Percentiles rank a stretch among this genome's conserved stretches.
Conservation (phyloP, 2,888 invertebrate genomes). For the Drosophila melanosoma region DNA sequence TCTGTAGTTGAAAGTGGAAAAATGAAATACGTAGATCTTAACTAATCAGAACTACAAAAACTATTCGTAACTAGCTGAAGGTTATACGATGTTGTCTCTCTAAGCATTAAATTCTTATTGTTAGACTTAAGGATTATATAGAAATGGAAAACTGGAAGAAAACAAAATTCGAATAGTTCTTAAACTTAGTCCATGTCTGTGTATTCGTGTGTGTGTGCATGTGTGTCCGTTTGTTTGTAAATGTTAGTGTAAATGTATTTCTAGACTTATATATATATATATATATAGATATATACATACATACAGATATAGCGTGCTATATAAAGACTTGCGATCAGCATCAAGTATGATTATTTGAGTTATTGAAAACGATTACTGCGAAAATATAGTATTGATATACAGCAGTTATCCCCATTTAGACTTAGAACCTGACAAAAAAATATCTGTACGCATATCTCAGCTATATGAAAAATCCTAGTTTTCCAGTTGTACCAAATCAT, state of each 20-base stretch:
- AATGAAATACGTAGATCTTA: constrained; percentile 27
- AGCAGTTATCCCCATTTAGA: background rate
- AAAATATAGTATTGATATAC: background rate
- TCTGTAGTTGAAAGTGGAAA: constrained; percentile 12
- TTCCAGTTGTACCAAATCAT: background rate
- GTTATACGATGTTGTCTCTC: constrained; percentile 37
- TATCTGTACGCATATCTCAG: constrained; percentile 1
- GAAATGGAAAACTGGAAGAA: background rate
- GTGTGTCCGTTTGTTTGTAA: constrained; percentile 66
- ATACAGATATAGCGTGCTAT: constrained; percentile 18
- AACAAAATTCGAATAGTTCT: constrained; percentile 25
- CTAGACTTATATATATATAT: constrained; percentile 36
- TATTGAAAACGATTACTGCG: background rate
- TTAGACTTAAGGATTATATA: constrained; percentile 40
- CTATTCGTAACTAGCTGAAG: constrained; percentile 45
- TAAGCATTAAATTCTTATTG: constrained; percentile 52
- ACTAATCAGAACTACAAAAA: constrained; percentile 23
- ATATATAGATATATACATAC: constrained; percentile 8
- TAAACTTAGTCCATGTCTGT: constrained; percentile 67
- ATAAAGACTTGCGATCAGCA: constrained; percentile 25
- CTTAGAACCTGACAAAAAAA: background rate
- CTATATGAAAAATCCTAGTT: background rate
- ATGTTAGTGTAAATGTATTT: constrained; percentile 70
- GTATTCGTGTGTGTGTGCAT: constrained; percentile 45
- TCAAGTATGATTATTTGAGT: constrained; percentile 23